Conservation (phyloP, 2,113 vertebrate genomes). For the Saguinus midas region DNA sequence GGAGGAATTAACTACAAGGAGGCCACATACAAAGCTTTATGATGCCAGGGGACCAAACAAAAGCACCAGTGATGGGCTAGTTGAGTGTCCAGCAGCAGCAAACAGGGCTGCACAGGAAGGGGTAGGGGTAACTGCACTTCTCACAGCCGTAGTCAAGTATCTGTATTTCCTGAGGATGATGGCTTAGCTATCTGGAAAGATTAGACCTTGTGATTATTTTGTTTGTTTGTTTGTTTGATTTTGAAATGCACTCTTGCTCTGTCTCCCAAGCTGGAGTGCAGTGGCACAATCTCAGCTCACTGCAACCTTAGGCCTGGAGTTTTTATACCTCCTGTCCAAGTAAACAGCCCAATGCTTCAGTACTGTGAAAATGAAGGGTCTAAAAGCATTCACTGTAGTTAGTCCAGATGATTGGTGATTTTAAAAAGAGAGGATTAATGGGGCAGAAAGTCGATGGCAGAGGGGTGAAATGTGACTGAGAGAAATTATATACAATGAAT, state of each 20-base stretch:
- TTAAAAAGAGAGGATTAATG: not conserved
- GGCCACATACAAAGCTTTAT: not conserved
- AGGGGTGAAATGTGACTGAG: not conserved
- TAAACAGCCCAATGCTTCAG: not conserved
- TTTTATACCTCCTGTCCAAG: not conserved
- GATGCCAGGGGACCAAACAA: not conserved
- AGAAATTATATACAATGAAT: not conserved
- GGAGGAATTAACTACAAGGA: not conserved
- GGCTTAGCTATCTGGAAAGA: not conserved
- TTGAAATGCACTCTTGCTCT: too few species aligned
- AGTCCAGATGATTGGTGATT: not conserved
- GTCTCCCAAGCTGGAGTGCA: too few species aligned
- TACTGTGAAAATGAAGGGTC: not conserved
- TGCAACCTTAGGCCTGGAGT: not conserved
- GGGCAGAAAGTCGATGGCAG: not conserved
- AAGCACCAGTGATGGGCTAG: not conserved
- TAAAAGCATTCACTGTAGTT: not conserved
- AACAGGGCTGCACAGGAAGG: not conserved
- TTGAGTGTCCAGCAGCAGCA: accelerated
- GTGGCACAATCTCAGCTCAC: too few species aligned
- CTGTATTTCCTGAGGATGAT: not conserved
- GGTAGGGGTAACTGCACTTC: accelerated
- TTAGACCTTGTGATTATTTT: too few species aligned
- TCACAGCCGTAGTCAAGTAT: accelerated
- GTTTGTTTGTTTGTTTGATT: too few species aligned